Evolutionary conservation across 35 echinoderm and acorn worm species (phyloP).

Genomic region (Holothuria glaberrima): DNA sequence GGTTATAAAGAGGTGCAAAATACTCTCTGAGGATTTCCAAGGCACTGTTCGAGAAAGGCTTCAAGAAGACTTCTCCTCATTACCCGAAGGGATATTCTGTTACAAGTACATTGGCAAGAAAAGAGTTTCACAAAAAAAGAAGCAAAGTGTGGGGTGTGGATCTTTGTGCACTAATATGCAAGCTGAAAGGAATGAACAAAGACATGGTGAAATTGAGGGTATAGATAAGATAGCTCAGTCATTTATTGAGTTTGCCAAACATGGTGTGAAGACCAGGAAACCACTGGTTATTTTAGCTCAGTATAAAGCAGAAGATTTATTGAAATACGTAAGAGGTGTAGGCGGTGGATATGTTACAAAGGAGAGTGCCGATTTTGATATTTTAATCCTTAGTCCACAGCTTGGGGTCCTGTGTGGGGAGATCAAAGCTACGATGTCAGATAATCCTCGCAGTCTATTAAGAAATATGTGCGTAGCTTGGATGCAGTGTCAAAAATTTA

Average conservation of each 20-base stretch:
- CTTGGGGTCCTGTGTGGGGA: neutral
- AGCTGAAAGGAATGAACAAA: neutral
- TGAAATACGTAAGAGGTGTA: conserved; percentile 17
- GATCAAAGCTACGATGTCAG: neutral
- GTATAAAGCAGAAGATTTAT: neutral
- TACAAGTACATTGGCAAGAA: no score
- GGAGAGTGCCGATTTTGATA: neutral
- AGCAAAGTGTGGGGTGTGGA: neutral
- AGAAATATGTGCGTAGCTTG: neutral
- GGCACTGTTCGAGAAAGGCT: neutral
- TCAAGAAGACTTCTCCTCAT: neutral
- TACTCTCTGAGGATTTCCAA: neutral
- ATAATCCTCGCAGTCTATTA: neutral
- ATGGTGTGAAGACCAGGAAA: neutral
- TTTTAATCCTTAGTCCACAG: neutral
- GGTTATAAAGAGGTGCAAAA: neutral
- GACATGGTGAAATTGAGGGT: neutral
- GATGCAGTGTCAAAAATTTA: neutral
- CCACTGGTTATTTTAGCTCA: neutral
- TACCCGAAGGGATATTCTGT: no score
- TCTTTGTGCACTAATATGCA: neutral
- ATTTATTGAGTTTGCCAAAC: neutral
- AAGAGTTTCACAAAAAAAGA: no score
- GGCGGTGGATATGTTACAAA: no score
- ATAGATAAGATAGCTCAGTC: neutral